phyloP scores from a whole-genome alignment of 2,797 vertebrate genomes.

The Acestrorhynchus altus region DNA sequence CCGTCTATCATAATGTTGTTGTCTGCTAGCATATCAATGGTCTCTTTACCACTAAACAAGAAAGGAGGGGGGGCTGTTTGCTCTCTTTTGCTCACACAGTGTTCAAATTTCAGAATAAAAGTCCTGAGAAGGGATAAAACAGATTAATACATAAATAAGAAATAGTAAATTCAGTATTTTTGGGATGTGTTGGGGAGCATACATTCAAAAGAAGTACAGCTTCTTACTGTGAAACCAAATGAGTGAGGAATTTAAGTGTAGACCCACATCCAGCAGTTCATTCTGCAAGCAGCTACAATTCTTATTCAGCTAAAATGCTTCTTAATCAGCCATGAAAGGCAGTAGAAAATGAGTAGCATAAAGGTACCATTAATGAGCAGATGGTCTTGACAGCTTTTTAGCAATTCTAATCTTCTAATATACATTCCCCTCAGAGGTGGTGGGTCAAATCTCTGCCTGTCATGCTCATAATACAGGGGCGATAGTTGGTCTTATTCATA shows the following conservation, averaged over 20 bases:
- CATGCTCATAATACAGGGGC: background rate
- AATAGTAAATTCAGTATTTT: no score
- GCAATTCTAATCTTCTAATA: background rate
- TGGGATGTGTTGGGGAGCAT: no score
- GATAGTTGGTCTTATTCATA: background rate
- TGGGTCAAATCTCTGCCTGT: background rate
- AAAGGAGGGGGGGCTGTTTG: no score
- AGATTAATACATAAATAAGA: no score
- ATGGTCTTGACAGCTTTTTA: slow-evolving; percentile 8
- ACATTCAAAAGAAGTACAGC: no score
- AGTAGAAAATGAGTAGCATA: background rate
- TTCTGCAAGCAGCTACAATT: background rate
- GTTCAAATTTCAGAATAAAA: no score
- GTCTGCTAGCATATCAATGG: no score
- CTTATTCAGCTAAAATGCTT: background rate
- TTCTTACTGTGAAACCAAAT: background rate
- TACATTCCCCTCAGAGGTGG: background rate
- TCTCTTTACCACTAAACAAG: no score
- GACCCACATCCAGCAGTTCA: background rate
- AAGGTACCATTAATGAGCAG: slow-evolving; percentile 11
- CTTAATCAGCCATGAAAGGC: background rate
- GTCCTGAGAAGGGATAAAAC: no score
- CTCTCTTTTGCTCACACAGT: no score
- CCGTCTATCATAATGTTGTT: no score
- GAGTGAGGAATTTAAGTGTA: background rate